Percentiles rank a stretch among this genome's conserved stretches.
Conservation (phyloP, 37 sponge, comb jelly and placozoan genomes). For the Axinella damicornis region DNA sequence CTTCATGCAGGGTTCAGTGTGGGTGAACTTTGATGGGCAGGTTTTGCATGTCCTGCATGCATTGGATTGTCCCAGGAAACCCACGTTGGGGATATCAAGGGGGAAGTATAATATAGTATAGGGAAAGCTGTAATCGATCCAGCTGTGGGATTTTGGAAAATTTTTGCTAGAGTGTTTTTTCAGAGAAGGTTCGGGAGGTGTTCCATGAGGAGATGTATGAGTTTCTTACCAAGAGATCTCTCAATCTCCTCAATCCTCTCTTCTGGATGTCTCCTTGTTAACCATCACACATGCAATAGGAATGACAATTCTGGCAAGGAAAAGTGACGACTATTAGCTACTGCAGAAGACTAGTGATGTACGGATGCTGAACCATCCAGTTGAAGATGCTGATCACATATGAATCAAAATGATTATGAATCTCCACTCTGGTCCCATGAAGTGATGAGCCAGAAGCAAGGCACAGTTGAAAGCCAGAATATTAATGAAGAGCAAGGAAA, state of each 20-base stretch:
- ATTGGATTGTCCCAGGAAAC: no score
- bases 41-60: no score
- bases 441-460: neutral
- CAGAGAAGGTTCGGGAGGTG: constrained; percentile 3
- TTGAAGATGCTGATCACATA: neutral
- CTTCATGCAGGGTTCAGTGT: no score
- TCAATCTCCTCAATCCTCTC: neutral
- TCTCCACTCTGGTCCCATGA: constrained; percentile 12
- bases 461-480: neutral
- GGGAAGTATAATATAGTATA: no score
- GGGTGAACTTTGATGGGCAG: no score
- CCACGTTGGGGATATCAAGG: no score
- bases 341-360: neutral
- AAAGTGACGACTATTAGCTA: neutral
- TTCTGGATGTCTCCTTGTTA: no score
- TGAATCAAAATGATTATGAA: neutral
- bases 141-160: no score
- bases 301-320: neutral
- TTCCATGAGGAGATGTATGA: constrained; percentile 12
- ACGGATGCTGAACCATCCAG: neutral
- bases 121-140: no score
- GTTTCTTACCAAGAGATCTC: neutral
- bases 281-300: neutral
- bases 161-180: no score
- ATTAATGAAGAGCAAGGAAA: neutral